These are phyloP conservation scores for Hecatera dysodea DNA, from an alignment of 2,888 invertebrate genomes.

Conservation along the genomic window DNA sequence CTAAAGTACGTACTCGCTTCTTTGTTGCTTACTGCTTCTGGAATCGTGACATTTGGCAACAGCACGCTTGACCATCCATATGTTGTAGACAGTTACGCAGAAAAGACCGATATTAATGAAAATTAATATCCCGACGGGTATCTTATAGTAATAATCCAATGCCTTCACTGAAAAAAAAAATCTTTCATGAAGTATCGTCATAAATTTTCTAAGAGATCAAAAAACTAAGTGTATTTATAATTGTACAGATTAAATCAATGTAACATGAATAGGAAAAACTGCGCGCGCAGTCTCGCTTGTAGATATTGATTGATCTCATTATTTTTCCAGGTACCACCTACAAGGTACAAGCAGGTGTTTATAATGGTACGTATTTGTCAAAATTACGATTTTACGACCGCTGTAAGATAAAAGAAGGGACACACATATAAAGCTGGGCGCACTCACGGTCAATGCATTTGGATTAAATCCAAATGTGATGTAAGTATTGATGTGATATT, in stretches of 20 bases:
- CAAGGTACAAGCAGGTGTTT: too few species aligned
- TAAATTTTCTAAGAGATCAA: neutral
- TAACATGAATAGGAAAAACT: neutral
- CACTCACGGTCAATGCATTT: too few species aligned
- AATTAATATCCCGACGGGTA: conserved; percentile 26
- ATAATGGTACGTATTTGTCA: too few species aligned
- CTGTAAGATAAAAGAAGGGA: too few species aligned
- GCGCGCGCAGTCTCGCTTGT: neutral
- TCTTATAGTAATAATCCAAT: neutral
- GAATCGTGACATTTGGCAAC: neutral
- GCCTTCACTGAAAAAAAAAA: neutral
- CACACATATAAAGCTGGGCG: too few species aligned
- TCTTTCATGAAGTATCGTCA: too few species aligned
- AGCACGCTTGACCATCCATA: conserved; percentile 11
- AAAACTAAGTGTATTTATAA: neutral
- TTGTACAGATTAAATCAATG: too few species aligned
- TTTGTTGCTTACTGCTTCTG: conserved; percentile 3
- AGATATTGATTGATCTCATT: neutral
- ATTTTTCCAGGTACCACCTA: too few species aligned
- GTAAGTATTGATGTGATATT: too few species aligned
- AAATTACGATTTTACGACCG: too few species aligned
- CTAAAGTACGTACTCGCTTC: neutral
- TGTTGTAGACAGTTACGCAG: conserved; percentile 24
- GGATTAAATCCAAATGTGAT: too few species aligned
- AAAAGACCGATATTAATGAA: conserved; percentile 22